Conservation (phyloP, 2,888 invertebrate genomes). For the Caenorhabditis parvicauda region DNA sequence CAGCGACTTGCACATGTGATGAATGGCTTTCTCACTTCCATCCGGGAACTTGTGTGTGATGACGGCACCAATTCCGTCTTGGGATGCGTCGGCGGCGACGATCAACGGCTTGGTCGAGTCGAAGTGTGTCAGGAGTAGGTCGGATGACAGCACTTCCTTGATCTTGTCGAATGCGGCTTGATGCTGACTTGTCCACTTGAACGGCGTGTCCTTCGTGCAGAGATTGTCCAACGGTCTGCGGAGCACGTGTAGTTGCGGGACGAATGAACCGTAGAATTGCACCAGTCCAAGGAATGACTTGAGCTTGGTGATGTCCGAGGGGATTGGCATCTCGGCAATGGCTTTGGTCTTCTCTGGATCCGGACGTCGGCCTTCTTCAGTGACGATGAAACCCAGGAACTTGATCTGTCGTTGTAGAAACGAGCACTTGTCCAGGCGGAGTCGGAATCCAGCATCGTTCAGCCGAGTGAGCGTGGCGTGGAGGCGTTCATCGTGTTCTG, state of each 20-base stretch:
- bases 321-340: slow-evolving; percentile 18
- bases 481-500: slow-evolving; percentile 22
- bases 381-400: slow-evolving; percentile 34
- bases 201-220: slow-evolving; percentile 9
- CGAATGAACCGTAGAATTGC: too few relatives aligned
- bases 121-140: slow-evolving; percentile 54
- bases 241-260: slow-evolving; percentile 13
- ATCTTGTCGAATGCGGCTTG: slow-evolving; percentile 12
- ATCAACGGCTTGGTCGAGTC: slow-evolving; percentile 52
- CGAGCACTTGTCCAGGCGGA: slow-evolving; percentile 33
- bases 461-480: slow-evolving; percentile 18
- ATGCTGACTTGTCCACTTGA: slow-evolving; percentile 14
- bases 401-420: slow-evolving; percentile 22
- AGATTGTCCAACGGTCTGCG: too few relatives aligned
- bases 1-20: slow-evolving; percentile 25
- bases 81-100: slow-evolving; percentile 64
- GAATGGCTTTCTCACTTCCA: slow-evolving; percentile 42
- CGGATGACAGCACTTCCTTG: slow-evolving; percentile 1
- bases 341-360: slow-evolving; percentile 25
- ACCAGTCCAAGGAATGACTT: slow-evolving; percentile 17
- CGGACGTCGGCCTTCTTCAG: slow-evolving; percentile 17
- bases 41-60: slow-evolving; percentile 38
- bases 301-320: slow-evolving; percentile 9
- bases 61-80: slow-evolving; percentile 57
- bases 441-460: slow-evolving; percentile 24